phyloP scores from a whole-genome alignment of 2,888 invertebrate species.

The Lacanobia wlatinum region DNA sequence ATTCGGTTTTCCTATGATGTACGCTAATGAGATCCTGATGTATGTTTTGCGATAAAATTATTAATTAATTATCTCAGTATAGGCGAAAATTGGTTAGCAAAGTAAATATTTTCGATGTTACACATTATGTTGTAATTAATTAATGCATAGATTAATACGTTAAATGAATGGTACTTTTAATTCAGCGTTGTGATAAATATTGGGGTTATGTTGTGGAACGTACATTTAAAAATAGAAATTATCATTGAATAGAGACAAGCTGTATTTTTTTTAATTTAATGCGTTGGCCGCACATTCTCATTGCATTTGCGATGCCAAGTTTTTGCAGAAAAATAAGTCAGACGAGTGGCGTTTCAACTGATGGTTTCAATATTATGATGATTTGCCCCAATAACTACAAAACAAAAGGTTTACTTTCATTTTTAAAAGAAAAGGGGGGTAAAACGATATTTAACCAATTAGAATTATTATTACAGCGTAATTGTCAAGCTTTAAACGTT shows the following conservation, averaged over 20 bases:
- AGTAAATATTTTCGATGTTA: conserved; percentile 13
- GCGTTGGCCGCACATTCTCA: not conserved
- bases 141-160: not conserved
- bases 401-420: no score
- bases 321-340: no score
- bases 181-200: not conserved
- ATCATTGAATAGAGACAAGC: not conserved
- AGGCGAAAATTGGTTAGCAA: conserved; percentile 7
- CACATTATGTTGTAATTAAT: conserved; percentile 22
- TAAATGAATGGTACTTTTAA: not conserved
- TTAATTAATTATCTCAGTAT: conserved; percentile 29
- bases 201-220: no score
- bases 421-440: no score
- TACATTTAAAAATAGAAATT: not conserved
- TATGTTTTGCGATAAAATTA: conserved; percentile 31
- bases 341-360: no score
- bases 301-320: not conserved
- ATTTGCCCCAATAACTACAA: no score
- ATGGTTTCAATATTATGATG: no score
- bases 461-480: no score
- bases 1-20: conserved; percentile 40
- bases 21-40: conserved; percentile 43
- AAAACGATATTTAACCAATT: no score
- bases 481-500: no score
- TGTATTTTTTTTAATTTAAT: not conserved